Conservation (phyloP, 2,113 vertebrate species). For the Furnarius figulus region DNA sequence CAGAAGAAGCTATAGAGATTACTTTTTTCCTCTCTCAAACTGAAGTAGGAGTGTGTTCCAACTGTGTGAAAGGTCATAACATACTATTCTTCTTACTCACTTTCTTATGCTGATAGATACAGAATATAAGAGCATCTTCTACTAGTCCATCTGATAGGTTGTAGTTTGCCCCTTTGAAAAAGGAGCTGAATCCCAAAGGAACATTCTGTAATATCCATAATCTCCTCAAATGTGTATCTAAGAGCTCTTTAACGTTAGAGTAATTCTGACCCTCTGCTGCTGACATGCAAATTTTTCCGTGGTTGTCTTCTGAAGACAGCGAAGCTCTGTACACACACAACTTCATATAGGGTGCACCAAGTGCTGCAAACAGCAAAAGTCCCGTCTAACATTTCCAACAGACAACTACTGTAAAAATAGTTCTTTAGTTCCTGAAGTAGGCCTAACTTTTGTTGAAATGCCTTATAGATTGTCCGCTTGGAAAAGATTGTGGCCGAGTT, state of each 20-base stretch:
- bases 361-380: background rate
- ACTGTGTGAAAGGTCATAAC: background rate
- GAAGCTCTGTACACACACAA: background rate
- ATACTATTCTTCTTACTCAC: background rate
- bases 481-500: conserved; percentile 74
- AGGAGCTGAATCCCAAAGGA: background rate
- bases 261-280: background rate
- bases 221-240: background rate
- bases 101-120: background rate
- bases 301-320: background rate
- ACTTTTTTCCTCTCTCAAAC: background rate
- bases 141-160: background rate
- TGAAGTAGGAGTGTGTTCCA: background rate
- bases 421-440: background rate
- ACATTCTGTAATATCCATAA: background rate
- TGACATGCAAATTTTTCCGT: background rate
- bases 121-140: background rate
- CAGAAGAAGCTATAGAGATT: background rate
- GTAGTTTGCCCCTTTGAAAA: background rate
- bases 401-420: background rate
- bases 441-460: background rate
- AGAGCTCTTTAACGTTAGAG: background rate
- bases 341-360: background rate
- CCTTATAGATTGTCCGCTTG: conserved; percentile 82
- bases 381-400: background rate